These are phyloP conservation scores for Drosophila quinaria DNA, from an alignment of 2,888 invertebrate genomes.

Conservation along the genomic window DNA sequence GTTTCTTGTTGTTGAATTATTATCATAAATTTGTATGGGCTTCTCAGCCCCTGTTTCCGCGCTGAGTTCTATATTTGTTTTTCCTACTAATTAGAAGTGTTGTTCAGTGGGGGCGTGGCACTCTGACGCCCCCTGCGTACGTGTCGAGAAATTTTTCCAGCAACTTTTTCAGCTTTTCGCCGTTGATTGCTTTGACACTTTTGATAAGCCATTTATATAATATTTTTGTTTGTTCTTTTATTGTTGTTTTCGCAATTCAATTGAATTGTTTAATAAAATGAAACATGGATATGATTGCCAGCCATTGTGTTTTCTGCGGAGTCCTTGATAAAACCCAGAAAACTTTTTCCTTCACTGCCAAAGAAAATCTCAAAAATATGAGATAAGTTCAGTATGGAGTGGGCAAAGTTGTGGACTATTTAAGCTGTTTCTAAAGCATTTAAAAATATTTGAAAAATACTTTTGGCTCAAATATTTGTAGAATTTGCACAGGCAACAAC, in stretches of 20 bases:
- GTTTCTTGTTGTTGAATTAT: conserved; percentile 60
- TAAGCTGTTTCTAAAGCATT: conserved; percentile 13
- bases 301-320: conserved; percentile 28
- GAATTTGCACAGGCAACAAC: conserved; percentile 4
- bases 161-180: conserved; percentile 59
- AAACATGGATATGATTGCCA: conserved; percentile 70
- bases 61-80: conserved; percentile 26
- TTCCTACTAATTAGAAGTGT: conserved; percentile 73
- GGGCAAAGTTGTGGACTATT: conserved; percentile 2
- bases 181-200: conserved; percentile 79
- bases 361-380: neutral
- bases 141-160: conserved; percentile 67
- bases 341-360: conserved; percentile 2
- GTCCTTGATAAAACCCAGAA: neutral
- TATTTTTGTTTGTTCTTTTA: conserved; percentile 25
- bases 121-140: conserved; percentile 42
- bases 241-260: conserved; percentile 52
- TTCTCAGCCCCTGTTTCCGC: conserved; percentile 23
- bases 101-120: conserved; percentile 48
- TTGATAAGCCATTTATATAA: conserved; percentile 49
- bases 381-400: conserved; percentile 1
- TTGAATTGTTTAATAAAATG: conserved; percentile 70
- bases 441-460: conserved; percentile 12
- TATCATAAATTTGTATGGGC: conserved; percentile 75
- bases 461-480: conserved; percentile 17